These are phyloP conservation scores for Ramphastos sulfuratus DNA, from an alignment of 2,113 vertebrate genomes.

Conservation along the genomic window DNA sequence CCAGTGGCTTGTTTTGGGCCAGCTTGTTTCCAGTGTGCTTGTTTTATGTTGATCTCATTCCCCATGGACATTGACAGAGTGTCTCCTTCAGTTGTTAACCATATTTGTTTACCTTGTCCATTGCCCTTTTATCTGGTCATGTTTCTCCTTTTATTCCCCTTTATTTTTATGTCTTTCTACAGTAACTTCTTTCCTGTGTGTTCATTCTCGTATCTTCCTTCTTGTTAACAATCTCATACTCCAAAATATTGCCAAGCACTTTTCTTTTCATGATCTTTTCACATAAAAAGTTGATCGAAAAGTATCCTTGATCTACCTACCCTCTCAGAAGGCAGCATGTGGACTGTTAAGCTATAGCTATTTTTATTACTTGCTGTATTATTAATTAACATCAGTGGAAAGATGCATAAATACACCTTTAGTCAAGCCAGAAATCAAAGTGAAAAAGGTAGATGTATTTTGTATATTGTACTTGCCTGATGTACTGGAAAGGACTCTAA, in stretches of 20 bases:
- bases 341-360: neutral
- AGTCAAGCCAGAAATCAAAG: neutral
- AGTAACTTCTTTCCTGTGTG: neutral
- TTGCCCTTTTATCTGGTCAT: neutral
- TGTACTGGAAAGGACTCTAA: neutral
- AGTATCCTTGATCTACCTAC: neutral
- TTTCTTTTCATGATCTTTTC: neutral
- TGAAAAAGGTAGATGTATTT: neutral
- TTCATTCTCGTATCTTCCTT: neutral
- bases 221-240: neutral
- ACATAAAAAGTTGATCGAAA: neutral
- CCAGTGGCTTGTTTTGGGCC: neutral
- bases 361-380: neutral
- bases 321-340: neutral
- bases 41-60: neutral
- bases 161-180: neutral
- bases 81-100: neutral
- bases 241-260: neutral
- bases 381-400: neutral
- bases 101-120: neutral
- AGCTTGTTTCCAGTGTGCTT: neutral
- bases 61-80: neutral
- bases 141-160: neutral
- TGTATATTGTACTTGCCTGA: neutral
- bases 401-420: neutral